phyloP scores from a whole-genome alignment of 2,888 invertebrate genomes.

The Pteria penguin region DNA sequence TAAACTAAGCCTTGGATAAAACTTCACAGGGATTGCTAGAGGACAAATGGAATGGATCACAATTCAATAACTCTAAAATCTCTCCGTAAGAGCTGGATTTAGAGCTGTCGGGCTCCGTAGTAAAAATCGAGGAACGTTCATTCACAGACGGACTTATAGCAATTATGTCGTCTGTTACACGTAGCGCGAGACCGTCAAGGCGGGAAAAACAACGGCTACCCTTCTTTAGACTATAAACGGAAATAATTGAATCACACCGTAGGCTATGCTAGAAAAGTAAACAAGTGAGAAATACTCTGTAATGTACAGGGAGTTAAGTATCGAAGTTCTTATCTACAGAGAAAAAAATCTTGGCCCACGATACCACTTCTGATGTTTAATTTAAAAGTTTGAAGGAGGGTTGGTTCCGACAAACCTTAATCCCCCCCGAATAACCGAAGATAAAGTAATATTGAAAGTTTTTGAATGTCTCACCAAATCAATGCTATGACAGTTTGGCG shows the following conservation, averaged over 20 bases:
- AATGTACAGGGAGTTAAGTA: not conserved
- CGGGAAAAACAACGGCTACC: constrained; percentile 20
- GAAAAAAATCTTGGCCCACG: not conserved
- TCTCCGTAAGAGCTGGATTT: constrained; percentile 31
- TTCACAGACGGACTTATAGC: constrained; percentile 32
- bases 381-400: constrained; percentile 22
- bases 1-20: constrained; percentile 43
- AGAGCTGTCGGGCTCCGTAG: constrained; percentile 12
- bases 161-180: constrained; percentile 38
- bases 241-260: constrained; percentile 26
- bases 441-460: constrained; percentile 24
- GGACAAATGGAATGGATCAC: constrained; percentile 36
- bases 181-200: constrained; percentile 8
- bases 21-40: constrained; percentile 30
- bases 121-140: constrained; percentile 25
- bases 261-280: constrained; percentile 1
- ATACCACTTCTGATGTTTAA: constrained; percentile 3
- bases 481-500: not conserved
- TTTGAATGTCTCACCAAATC: not conserved
- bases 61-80: constrained; percentile 35
- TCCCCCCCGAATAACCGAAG: constrained; percentile 17
- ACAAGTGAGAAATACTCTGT: constrained; percentile 13
- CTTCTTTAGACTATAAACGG: constrained; percentile 3
- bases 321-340: not conserved
- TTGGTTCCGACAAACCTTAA: constrained; percentile 14